Conservation (phyloP, 2,888 invertebrate species). For the Lycophotia porphyrea region DNA sequence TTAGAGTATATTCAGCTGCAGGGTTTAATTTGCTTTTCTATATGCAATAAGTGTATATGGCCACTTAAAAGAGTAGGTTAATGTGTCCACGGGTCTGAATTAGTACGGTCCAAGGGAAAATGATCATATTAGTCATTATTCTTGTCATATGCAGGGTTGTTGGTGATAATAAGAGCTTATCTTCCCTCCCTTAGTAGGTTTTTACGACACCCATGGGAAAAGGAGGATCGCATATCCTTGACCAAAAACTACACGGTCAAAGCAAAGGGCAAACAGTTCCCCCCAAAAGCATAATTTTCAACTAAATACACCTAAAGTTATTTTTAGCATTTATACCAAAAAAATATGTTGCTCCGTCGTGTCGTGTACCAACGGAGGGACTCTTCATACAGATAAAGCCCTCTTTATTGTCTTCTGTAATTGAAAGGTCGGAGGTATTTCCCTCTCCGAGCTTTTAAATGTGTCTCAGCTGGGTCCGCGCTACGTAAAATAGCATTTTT, state of each 20-base stretch:
- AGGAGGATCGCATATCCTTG: background rate
- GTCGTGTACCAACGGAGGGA: constrained; percentile 66
- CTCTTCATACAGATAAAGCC: constrained; percentile 81
- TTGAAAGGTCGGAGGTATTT: constrained; percentile 86
- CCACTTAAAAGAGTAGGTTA: background rate
- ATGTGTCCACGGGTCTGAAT: background rate
- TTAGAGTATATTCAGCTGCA: constrained; percentile 33
- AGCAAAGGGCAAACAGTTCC: background rate
- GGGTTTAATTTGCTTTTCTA: constrained; percentile 14
- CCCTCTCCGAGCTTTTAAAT: constrained; percentile 80
- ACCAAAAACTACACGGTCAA: background rate
- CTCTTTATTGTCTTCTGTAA: constrained; percentile 87
- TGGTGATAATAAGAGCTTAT: background rate
- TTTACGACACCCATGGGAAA: background rate
- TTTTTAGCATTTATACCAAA: constrained; percentile 54
- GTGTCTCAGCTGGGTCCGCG: constrained; percentile 80
- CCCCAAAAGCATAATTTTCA: constrained; percentile 18
- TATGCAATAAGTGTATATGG: background rate
- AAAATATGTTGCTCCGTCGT: constrained; percentile 67
- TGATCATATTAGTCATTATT: background rate
- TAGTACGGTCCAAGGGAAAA: background rate
- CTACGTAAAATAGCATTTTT: constrained; percentile 79
- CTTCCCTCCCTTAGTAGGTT: background rate
- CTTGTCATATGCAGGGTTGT: background rate
- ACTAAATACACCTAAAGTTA: constrained; percentile 25